Base-by-base conservation (phyloP, 64 coral and sea anemone species). In the Actinia tenebrosa region DNA sequence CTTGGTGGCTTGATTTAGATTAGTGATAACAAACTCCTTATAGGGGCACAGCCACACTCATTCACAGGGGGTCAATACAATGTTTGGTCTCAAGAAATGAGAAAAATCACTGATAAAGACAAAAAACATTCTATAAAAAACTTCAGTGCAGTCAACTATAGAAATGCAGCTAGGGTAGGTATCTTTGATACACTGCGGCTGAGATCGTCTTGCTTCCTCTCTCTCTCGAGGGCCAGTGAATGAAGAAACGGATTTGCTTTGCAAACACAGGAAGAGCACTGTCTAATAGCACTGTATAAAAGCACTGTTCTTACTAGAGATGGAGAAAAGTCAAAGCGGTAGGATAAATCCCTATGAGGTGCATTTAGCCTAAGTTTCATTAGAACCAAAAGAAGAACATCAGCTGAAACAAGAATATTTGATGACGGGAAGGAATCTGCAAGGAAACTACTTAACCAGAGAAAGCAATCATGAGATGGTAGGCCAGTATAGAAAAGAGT, bases 81-180 rank as follows among this genome's bases (percentile, higher is more conserved):
- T 37, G 30, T 37, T 37, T 37, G 30, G 30, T 37, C 30, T 37
- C 30, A 37, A 37, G 30, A 37, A 37, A 37, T 37, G 30, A 37
- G 30, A 37, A 37, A 37, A 37, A 37, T 37, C 30, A 37, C 30
- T 37, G 30, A 37, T 37, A 37, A 37, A 37, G 30, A 37, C 30
- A 37, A 37, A 37, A 37, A 37, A 37, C 86, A 77, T 56, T 87
- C 86, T 58, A 45, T 53, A 20, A 87, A 87, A n/a, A 87, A 37
- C 56, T 64, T 87, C 86, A 43, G 86, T 87, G 86, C 86, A 87
- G 50, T 87, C 86, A 78, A 87, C 79, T n/a, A 87, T 87, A 54
- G 79, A 68, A 14, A 68, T 13, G 55, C 86, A 87, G 23, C 52
- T 54, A 14, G 45, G 75, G 60, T 46, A 87, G 56, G 86, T 87